Evolutionary conservation across 2,797 vertebrate genomes (phyloP), one percentile per base, ranked within the genome.

Genomic region (Lithobates pipiens): DNA sequence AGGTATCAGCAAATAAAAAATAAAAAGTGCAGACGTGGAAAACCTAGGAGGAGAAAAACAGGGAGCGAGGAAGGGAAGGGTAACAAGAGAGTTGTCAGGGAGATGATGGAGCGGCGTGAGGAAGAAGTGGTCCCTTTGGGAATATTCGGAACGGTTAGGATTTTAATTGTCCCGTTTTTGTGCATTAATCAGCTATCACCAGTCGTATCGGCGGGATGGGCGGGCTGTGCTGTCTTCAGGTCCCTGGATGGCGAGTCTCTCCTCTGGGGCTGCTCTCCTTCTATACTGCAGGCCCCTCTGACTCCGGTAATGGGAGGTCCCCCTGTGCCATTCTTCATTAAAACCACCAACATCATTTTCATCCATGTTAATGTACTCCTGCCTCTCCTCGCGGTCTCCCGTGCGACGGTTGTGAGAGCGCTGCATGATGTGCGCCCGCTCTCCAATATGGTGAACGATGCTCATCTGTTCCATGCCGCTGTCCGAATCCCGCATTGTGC

Each of bases 321-420:
- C 96, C 88, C 96, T 92, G 92, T 96, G 94, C 95, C 96, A 99
- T 83, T 99, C 97, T 0, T 97, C 96, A 3, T 99, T 95, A 9
- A 99, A 99, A 0, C 97, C 97, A 0, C 93, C 96, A 0, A 95
- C 98, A 0, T 99, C 98, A 74, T 86, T 98, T 88, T 99, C 98
- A 25, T 99, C 97, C 86, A 99, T 93, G 91, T 99, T 99, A 89
- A 99, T 98, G 86, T 93, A 99, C 91, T 99, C 98, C 93, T 99
- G 96, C 77, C 97, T 94, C 79, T 99, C 97, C 89, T 99, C 98
- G 1, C 96, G 96, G 91, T 99, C 98, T 0, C 98, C 98, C 0
- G 98, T 99, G 89, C 96, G 97, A 27, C 97, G 97, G 91, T 99
- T 99, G 89, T 97, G 95, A 63, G 98, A 97, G 42, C 98, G 96